phyloP scores from a whole-genome alignment of 1,140 invertebrate species.

The Maconellicoccus hirsutus region DNA sequence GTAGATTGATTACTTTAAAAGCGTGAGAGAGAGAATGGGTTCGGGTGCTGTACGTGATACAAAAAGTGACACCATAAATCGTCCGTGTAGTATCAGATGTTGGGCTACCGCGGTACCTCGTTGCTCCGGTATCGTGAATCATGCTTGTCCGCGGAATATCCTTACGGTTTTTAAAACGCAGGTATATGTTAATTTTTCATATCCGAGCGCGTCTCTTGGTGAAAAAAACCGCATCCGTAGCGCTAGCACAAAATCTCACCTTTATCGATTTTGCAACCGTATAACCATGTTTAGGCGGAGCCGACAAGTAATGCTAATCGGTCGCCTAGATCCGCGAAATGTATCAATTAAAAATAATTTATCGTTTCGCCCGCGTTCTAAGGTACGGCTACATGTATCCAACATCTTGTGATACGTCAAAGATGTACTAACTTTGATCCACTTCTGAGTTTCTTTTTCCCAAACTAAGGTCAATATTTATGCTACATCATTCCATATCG shows the following conservation, averaged over 20 bases:
- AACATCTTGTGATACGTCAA: too few relatives aligned
- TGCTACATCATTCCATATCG: too few relatives aligned
- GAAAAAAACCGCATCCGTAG: background rate
- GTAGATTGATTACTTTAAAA: constrained; percentile 22
- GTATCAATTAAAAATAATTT: constrained; percentile 10
- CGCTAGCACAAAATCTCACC: too few relatives aligned
- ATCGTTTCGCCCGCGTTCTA: background rate
- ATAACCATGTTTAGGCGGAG: background rate
- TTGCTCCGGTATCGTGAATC: constrained; percentile 18
- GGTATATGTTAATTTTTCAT: constrained; percentile 19
- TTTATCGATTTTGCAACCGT: background rate
- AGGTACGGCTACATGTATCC: background rate
- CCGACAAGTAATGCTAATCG: background rate
- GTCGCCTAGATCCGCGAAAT: background rate
- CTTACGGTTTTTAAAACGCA: background rate
- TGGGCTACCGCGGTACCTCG: background rate
- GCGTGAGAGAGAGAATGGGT: constrained; percentile 20
- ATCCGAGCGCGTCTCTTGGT: background rate
- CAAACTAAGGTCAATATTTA: too few relatives aligned
- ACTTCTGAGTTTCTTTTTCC: too few relatives aligned
- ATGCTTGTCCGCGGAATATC: background rate
- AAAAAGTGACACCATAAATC: constrained; percentile 22
- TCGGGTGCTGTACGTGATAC: constrained; percentile 18
- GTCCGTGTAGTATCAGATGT: background rate
- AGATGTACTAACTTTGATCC: too few relatives aligned